phyloP scores from a whole-genome alignment of 2,113 vertebrate genomes.

The Mus spicilegus region DNA sequence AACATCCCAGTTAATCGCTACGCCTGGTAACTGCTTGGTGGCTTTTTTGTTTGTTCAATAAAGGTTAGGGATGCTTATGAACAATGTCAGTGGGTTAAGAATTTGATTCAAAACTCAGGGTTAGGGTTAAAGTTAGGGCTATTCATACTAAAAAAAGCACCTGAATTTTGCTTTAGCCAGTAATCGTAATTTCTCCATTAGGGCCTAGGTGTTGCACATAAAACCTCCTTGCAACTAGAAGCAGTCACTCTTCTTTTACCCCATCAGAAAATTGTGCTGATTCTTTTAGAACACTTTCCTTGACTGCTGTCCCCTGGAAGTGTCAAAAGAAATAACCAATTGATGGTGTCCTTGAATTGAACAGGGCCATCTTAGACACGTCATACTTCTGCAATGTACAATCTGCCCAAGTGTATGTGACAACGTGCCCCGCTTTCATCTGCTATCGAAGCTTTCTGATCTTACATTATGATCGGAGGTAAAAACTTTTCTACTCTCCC shows the following conservation, averaged over 20 bases:
- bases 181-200: slow-evolving; percentile 2
- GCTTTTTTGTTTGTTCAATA: slow-evolving; percentile 33
- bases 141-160: slow-evolving; percentile 25
- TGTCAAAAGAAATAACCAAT: not conserved
- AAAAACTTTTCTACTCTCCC: not conserved
- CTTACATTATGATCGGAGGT: not conserved
- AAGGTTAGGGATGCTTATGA: not conserved
- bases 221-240: slow-evolving; percentile 31
- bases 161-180: not conserved
- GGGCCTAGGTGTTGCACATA: not conserved
- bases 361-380: not conserved
- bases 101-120: slow-evolving; percentile 33
- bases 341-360: not conserved
- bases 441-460: not conserved
- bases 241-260: not conserved
- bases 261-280: not conserved
- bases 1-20: not conserved
- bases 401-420: not conserved
- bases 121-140: not conserved
- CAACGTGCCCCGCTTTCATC: not conserved
- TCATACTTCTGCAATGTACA: not conserved
- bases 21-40: not conserved
- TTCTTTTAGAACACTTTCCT: not conserved
- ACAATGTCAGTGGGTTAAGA: not conserved
- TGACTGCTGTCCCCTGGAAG: not conserved